These are phyloP conservation scores for Zaprionus obscuricornis DNA, from an alignment of 2,888 invertebrate species.

Conservation along the genomic window DNA sequence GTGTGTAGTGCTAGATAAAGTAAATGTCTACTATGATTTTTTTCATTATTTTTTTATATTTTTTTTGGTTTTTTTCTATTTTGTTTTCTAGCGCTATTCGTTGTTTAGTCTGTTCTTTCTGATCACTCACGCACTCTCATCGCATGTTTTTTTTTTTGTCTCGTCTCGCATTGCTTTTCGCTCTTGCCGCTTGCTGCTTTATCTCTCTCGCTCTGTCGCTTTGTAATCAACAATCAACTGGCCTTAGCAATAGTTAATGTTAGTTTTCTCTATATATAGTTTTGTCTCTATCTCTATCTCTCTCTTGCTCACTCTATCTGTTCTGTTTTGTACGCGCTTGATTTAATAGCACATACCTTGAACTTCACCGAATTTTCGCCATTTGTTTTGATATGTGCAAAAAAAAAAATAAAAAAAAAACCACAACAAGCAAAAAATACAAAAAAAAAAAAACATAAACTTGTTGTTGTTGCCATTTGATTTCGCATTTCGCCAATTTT, in stretches of 20 bases:
- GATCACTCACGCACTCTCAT: conserved; percentile 35
- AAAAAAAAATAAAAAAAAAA: conserved; percentile 29
- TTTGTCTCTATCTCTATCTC: too few species aligned
- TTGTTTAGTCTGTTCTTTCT: conserved; percentile 12
- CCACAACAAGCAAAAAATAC: too few species aligned
- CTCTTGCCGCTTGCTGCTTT: too few species aligned
- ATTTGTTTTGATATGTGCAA: conserved; percentile 75
- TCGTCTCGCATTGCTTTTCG: too few species aligned
- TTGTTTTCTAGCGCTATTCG: conserved; percentile 24
- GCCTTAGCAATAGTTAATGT: too few species aligned
- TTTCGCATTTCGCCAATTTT: conserved; percentile 63
- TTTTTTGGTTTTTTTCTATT: conserved; percentile 14
- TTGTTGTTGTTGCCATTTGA: conserved; percentile 42
- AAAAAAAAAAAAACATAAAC: conserved; percentile 7
- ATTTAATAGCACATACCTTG: conserved; percentile 77
- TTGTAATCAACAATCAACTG: too few species aligned
- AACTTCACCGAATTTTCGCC: conserved; percentile 81
- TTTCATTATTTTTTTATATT: conserved; percentile 13
- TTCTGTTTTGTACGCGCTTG: conserved; percentile 31
- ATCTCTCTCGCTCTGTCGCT: neutral
- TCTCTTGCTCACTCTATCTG: neutral
- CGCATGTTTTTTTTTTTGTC: too few species aligned
- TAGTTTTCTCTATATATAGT: too few species aligned
- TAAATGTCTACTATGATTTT: conserved; percentile 16
- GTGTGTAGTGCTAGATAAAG: conserved; percentile 8